These are phyloP conservation scores for Pseudolycoriella hygida DNA, from an alignment of 2,888 invertebrate species.

Conservation along the genomic window DNA sequence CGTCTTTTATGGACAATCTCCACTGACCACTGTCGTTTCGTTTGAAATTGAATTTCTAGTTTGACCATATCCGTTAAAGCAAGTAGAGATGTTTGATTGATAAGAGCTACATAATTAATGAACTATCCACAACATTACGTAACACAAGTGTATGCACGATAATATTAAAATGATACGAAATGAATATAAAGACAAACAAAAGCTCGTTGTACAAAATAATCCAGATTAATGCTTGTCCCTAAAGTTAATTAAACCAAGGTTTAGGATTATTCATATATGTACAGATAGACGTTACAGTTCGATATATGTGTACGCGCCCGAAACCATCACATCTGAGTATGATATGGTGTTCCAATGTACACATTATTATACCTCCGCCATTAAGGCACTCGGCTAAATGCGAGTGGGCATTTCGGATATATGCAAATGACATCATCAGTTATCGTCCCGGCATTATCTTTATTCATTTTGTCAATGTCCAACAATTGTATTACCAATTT, in stretches of 20 bases:
- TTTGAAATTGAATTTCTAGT: too few species aligned
- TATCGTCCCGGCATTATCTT: constrained; percentile 1
- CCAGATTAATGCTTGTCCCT: constrained; percentile 1
- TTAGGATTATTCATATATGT: background rate
- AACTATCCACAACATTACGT: background rate
- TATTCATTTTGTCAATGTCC: constrained; percentile 4
- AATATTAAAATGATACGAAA: background rate
- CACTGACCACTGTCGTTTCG: too few species aligned
- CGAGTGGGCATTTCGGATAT: constrained; percentile 1
- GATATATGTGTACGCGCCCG: too few species aligned
- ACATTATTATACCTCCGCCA: background rate
- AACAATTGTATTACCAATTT: background rate
- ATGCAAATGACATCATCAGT: constrained; percentile 4
- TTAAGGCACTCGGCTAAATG: background rate
- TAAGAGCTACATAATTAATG: background rate
- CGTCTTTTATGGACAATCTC: too few species aligned
- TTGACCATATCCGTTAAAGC: too few species aligned
- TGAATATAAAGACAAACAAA: background rate
- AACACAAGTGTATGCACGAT: background rate
- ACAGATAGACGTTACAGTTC: too few species aligned
- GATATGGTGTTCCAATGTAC: background rate
- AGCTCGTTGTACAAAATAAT: constrained; percentile 1
- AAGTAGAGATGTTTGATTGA: too few species aligned
- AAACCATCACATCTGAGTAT: background rate
- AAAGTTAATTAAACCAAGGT: constrained; percentile 2